Conservation (phyloP, 2,888 invertebrate species). For the Junonia oenone region DNA sequence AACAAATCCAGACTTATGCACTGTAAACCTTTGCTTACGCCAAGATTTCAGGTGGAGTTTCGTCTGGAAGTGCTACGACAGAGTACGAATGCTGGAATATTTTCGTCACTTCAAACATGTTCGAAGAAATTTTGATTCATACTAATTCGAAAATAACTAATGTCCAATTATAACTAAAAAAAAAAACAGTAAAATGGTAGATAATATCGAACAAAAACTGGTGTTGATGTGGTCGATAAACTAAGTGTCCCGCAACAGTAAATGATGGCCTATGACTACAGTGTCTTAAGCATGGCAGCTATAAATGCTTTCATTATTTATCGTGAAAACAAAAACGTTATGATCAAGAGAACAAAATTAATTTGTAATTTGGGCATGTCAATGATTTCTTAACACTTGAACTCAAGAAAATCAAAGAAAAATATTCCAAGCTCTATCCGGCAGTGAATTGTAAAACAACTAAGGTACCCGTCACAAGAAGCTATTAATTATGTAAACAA, state of each 20-base stretch:
- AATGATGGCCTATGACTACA: slow-evolving; percentile 4
- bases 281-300: neutral
- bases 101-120: neutral
- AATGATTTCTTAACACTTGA: neutral
- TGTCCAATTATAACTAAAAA: no score
- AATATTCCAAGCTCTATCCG: neutral
- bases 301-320: neutral
- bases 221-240: slow-evolving; percentile 5
- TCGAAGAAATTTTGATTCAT: neutral
- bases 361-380: neutral
- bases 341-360: neutral
- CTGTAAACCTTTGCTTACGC: no score
- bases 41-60: no score
- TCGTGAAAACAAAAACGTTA: neutral
- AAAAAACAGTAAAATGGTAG: no score
- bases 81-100: neutral
- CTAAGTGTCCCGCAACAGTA: slow-evolving; percentile 4
- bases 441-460: neutral
- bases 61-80: neutral
- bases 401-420: neutral
- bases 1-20: no score
- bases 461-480: no score
- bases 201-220: no score
- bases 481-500: no score
- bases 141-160: neutral